Evolutionary conservation across 2,113 vertebrate species (phyloP).

Genomic region (Upupa epops): DNA sequence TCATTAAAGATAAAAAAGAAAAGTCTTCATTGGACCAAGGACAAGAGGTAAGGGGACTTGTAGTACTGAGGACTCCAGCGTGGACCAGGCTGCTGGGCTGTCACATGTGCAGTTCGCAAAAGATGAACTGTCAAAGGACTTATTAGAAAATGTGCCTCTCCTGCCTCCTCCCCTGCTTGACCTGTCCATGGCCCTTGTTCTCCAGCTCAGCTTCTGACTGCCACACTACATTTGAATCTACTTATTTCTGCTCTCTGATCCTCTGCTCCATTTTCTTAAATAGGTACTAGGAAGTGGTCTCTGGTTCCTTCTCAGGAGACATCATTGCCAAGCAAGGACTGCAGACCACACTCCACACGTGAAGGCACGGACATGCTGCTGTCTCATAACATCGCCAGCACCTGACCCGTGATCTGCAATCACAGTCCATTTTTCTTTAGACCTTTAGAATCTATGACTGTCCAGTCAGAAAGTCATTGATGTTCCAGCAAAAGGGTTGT

Average conservation of each 20-base stretch:
- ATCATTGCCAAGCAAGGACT: background rate
- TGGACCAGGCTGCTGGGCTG: background rate
- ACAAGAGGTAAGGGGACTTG: background rate
- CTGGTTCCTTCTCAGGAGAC: background rate
- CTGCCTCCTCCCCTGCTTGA: background rate
- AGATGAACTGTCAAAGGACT: background rate
- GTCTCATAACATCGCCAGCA: background rate
- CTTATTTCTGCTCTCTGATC: slow-evolving; percentile 15
- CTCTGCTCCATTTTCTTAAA: background rate
- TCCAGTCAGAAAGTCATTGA: background rate
- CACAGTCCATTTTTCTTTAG: background rate
- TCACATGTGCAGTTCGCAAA: background rate
- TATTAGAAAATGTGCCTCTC: background rate
- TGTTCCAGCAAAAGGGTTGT: background rate
- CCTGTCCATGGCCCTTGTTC: background rate
- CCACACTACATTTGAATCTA: background rate
- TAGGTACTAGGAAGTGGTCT: background rate
- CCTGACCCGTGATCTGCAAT: background rate
- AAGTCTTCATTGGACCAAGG: background rate
- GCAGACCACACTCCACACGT: background rate
- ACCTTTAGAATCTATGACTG: background rate
- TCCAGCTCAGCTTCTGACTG: background rate
- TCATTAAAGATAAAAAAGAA: slow-evolving; percentile 7
- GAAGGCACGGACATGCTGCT: background rate
- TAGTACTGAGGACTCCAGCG: background rate